phyloP scores from a whole-genome alignment of 2,888 invertebrate species.

The Atethmia centrago region DNA sequence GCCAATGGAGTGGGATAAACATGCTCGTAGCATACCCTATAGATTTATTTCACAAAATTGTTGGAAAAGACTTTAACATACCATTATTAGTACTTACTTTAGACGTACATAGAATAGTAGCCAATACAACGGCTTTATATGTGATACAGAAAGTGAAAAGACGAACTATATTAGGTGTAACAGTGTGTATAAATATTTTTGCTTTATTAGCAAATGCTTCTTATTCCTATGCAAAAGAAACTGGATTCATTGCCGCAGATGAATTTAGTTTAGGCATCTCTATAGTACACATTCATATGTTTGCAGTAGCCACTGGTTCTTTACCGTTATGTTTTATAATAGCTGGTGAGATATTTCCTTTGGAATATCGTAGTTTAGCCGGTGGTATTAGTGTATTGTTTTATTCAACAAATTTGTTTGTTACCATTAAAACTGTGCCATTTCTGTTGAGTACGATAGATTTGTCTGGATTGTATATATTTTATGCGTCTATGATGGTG shows the following conservation, averaged over 20 bases:
- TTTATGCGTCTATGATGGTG: conserved; percentile 75
- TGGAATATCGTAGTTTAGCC: conserved; percentile 91
- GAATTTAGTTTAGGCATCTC: conserved; percentile 75
- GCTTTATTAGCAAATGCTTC: conserved; percentile 75
- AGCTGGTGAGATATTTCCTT: conserved; percentile 92
- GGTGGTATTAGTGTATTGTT: conserved; percentile 81
- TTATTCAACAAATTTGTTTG: conserved; percentile 77
- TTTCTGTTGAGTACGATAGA: conserved; percentile 73
- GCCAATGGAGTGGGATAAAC: conserved; percentile 81
- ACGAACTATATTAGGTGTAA: conserved; percentile 77
- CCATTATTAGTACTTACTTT: conserved; percentile 79
- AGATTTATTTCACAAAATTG: conserved; percentile 78
- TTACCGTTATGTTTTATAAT: conserved; percentile 92
- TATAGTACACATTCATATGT: conserved; percentile 84
- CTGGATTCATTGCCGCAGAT: conserved; percentile 69
- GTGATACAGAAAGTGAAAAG: conserved; percentile 82
- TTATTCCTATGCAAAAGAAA: conserved; percentile 75
- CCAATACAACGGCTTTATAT: conserved; percentile 77
- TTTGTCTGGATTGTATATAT: conserved; percentile 76
- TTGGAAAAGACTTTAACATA: conserved; percentile 73
- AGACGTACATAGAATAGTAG: conserved; percentile 80
- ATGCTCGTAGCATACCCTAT: conserved; percentile 77
- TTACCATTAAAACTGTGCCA: conserved; percentile 81
- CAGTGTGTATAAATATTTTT: conserved; percentile 74
- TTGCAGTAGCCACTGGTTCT: conserved; percentile 90